Conservation (phyloP, 2,113 vertebrate species). For the Asarcornis scutulata region DNA sequence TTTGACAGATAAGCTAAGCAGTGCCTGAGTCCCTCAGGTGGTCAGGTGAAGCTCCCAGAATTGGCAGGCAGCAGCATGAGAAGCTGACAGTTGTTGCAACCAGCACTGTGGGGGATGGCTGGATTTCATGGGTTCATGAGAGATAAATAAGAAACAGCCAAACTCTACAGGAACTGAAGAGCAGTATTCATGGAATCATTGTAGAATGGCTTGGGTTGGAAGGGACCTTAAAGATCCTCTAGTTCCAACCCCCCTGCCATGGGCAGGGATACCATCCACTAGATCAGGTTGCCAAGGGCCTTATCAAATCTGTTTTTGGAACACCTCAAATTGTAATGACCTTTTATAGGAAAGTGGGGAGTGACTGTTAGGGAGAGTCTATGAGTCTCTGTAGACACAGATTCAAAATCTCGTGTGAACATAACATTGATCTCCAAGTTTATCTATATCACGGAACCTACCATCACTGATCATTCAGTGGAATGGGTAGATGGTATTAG, state of each 20-base stretch:
- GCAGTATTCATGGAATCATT: too few relatives aligned
- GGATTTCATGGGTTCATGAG: not conserved
- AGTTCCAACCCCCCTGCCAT: too few relatives aligned
- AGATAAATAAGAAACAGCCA: not conserved
- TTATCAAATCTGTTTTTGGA: too few relatives aligned
- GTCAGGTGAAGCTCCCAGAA: not conserved
- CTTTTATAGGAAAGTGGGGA: not conserved
- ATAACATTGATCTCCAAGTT: not conserved
- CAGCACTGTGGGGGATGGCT: fast-evolving
- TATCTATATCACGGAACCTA: not conserved
- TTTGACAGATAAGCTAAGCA: not conserved
- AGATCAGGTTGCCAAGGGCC: too few relatives aligned
- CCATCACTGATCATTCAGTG: not conserved
- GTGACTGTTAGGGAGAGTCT: not conserved
- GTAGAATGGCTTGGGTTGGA: too few relatives aligned
- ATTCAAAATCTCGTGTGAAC: not conserved
- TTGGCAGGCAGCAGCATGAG: not conserved
- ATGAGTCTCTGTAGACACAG: not conserved
- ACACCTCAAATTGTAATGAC: not conserved
- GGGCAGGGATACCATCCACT: too few relatives aligned
- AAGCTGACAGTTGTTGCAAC: not conserved
- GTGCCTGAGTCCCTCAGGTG: not conserved
- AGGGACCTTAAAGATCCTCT: too few relatives aligned
- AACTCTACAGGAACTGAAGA: not conserved
- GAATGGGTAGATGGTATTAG: not conserved